Evolutionary conservation across 2,113 vertebrate species (phyloP), one percentile per base, ranked within the genome.

Genomic region (Todiramphus saurophagus): DNA sequence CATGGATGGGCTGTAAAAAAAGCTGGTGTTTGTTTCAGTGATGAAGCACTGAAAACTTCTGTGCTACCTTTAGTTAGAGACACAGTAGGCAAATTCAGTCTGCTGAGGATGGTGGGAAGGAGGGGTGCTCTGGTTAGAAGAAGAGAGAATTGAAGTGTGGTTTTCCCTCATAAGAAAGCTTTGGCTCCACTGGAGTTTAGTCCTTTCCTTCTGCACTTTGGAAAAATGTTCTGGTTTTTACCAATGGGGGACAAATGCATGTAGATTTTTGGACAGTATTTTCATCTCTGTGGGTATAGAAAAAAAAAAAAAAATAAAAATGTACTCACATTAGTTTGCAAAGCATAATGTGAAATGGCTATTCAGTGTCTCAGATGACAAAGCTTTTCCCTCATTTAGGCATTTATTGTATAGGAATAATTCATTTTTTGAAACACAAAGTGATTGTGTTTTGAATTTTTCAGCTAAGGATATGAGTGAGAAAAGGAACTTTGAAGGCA

Each of bases 211-310:
- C 14, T 70, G 31, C 14, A 82, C 30, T 70, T 72, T 7, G 6
- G 35, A 33, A 56, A 69, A 66, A 4, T 1, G 0, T 77, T 53
- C 25, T n/a, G 0, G 9, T 59, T 1, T 73, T 73, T 68, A 39
- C 14, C 41, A 11, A 27, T 24, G 15, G 14, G 5, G 3, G 8
- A 48, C 13, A 75, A 66, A 82, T 24, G 9, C 10, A 21, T 16
- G 8, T 7, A 53, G 43, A 50, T 46, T 75, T 87, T 67, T 58
- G 5, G 33, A n/a, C 5, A 63, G 13, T 76, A 23, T 84, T 87
- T 94, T 53, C 11, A 8, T 28, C 7, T 15, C 4, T 33, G 10
- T 56, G 9, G 5, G 7, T 51, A 55, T 12, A 76, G 11, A 72
- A 41, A 43, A 20, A 18, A 27, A 13, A 9, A 69, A 68, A 50